These are phyloP conservation scores for Ceriagrion tenellum DNA, from an alignment of 2,888 invertebrate genomes.

Conservation along the genomic window DNA sequence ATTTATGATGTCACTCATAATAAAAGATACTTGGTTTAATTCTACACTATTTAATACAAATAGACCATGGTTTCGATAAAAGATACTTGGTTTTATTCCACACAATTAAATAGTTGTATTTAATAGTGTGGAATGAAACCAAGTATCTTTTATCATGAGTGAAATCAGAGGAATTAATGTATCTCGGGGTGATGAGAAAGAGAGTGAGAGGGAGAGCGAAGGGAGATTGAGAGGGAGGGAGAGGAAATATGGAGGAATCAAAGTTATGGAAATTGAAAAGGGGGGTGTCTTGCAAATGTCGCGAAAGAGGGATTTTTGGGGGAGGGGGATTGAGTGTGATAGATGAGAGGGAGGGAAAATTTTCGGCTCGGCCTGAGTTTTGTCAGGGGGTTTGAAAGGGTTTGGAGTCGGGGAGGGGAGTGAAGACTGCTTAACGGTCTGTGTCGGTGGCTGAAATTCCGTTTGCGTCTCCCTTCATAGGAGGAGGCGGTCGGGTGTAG, in stretches of 20 bases:
- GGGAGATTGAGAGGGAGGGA: too few relatives aligned
- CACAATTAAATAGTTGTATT: too few relatives aligned
- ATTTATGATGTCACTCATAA: too few relatives aligned
- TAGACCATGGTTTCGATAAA: too few relatives aligned
- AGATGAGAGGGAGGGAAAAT: too few relatives aligned
- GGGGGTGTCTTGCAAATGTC: neutral
- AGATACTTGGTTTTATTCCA: too few relatives aligned
- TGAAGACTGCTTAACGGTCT: neutral
- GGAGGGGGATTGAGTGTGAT: neutral
- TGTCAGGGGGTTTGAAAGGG: neutral
- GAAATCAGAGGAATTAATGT: too few relatives aligned
- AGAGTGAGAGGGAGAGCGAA: neutral
- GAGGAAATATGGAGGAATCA: neutral
- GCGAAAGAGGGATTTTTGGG: neutral
- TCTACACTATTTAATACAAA: too few relatives aligned
- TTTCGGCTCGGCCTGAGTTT: neutral
- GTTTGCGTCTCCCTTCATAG: neutral
- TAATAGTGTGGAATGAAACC: too few relatives aligned
- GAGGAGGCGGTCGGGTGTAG: neutral
- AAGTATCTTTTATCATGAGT: neutral
- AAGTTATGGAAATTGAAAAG: constrained; percentile 16
- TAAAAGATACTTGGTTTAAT: too few relatives aligned
- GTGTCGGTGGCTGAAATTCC: neutral
- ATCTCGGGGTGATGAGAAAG: neutral
- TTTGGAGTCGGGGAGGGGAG: neutral